Evolutionary conservation across 2,113 vertebrate species (phyloP), one percentile per base, ranked within the genome.

Genomic region (Bagarius yarrelli): DNA sequence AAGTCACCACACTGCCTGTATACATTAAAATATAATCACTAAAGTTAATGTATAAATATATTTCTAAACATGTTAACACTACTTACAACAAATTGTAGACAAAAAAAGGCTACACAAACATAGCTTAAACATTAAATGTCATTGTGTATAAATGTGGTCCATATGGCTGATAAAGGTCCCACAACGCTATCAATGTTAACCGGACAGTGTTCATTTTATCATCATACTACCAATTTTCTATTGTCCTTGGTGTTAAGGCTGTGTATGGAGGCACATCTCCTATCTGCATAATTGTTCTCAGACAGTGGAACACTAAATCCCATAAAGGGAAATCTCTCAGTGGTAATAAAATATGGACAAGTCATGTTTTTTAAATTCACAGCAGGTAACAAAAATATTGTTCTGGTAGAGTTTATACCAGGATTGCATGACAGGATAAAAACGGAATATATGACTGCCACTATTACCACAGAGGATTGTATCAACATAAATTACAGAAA

Each of bases 291-390:
- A 78, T 78, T 71, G 27, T 36, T 67, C 32, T 57, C 52, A 59
- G 47, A 73, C 32, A 63, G 78, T 79, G 47, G 14, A 59, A 83
- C 25, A 79, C 32, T 30, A 82, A 69, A 70, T 36, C 66, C 25
- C 52, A 83, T 78, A 78, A 83, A 78, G 57, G 25, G 40, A 56
- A 50, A 64, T 63, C 60, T 83, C 40, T 66, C 59, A 70, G 36
- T 56, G 79, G 70, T 34, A 79, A 83, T 83, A 79, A 83, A 71
- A 83, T 67, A 74, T 74, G 23, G 30, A 72, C 47, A 63, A 72
- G 34, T 50, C 69, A 16, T 36, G 36, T 61, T 63, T 61, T 50
- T 44, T 27, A 57, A 27, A 69, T 44, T 74, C 23, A 44, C 59
- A 81, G 47, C 70, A 81, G 70, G 70, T 27, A 73, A 72, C 13